These are phyloP conservation scores for Melikaiella ostensackeni DNA, from an alignment of 2,888 invertebrate genomes.

Conservation along the genomic window DNA sequence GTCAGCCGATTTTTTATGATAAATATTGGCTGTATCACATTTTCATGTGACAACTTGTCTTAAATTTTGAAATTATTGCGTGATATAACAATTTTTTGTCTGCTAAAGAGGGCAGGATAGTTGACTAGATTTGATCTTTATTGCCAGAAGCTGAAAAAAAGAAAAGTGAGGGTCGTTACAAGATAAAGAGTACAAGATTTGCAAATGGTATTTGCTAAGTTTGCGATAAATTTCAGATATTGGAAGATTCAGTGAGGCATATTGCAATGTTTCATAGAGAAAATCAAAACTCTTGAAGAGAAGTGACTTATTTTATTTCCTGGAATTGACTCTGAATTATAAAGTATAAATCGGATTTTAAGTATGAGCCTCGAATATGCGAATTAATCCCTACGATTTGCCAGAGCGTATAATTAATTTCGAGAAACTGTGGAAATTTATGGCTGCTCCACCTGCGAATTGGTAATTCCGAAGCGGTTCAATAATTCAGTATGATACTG, in stretches of 20 bases:
- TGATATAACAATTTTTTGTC: neutral
- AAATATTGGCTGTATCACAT: neutral
- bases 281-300: neutral
- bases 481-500: no score
- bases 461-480: neutral
- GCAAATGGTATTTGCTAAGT: neutral
- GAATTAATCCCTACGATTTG: neutral
- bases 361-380: neutral
- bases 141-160: neutral
- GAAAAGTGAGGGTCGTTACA: neutral
- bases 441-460: neutral
- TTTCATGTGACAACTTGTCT: neutral
- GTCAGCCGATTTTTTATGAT: neutral
- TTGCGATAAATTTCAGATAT: neutral
- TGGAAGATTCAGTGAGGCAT: neutral
- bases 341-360: neutral
- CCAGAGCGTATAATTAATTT: neutral
- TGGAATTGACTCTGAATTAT: neutral
- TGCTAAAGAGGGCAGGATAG: neutral
- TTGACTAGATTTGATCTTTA: constrained; percentile 18
- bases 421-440: neutral
- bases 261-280: neutral
- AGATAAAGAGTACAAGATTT: neutral
- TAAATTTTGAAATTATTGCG: neutral
- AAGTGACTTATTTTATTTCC: neutral